A percentile compares a stretch with the other conserved stretches of the same genome.
Conservation (phyloP, 2,113 vertebrate species). For the Eptesicus fuscus region DNA sequence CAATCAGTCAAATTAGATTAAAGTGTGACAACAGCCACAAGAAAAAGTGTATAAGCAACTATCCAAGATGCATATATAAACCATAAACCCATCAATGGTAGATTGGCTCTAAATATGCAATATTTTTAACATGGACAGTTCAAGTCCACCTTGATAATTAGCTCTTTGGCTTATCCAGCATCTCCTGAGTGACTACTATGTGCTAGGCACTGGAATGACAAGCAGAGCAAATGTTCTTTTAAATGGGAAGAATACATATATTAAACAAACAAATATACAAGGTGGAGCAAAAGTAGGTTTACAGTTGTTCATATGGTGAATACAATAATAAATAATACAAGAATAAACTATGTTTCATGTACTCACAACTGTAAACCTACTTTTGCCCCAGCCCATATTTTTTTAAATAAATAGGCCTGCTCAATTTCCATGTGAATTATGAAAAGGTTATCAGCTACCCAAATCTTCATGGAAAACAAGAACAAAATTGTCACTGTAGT, state of each 20-base stretch:
- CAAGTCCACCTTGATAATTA: background rate
- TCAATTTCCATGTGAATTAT: background rate
- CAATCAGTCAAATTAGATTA: background rate
- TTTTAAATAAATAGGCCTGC: background rate
- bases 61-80: background rate
- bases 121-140: background rate
- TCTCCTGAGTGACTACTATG: background rate
- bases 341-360: background rate
- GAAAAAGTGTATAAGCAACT: background rate
- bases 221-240: background rate
- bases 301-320: background rate
- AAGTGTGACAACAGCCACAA: background rate
- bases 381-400: background rate
- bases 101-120: background rate
- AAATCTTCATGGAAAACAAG: background rate
- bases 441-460: slow-evolving; percentile 2
- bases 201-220: background rate
- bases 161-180: background rate
- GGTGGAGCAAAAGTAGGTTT: background rate
- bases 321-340: background rate
- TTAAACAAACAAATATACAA: background rate
- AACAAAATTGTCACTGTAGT: background rate
- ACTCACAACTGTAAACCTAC: background rate
- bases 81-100: background rate
- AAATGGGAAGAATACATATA: background rate